These are phyloP conservation scores for Anthonomus grandis DNA, from an alignment of 1,140 invertebrate genomes.

Conservation along the genomic window DNA sequence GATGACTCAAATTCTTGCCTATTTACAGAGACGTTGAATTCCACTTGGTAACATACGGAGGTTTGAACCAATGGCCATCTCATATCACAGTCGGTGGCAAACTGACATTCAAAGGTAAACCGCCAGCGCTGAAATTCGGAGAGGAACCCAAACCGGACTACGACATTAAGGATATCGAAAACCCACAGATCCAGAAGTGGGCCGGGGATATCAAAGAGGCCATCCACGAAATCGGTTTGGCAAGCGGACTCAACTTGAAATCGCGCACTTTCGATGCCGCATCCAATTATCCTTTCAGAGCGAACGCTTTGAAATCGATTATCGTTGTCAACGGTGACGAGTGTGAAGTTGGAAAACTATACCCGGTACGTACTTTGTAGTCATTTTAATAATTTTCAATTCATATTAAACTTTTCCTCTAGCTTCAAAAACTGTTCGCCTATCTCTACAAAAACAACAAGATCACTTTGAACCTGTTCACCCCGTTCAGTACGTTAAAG, in stretches of 20 bases:
- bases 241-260: slow-evolving; percentile 39
- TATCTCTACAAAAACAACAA: slow-evolving; percentile 37
- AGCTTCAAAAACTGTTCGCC: slow-evolving; percentile 52
- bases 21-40: slow-evolving; percentile 55
- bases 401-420: slow-evolving; percentile 19
- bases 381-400: not conserved
- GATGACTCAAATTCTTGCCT: no score
- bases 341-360: slow-evolving; percentile 38
- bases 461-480: slow-evolving; percentile 37
- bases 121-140: slow-evolving; percentile 53
- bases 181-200: slow-evolving; percentile 1
- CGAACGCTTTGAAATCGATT: slow-evolving; percentile 57
- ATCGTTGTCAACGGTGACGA: slow-evolving; percentile 49
- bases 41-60: slow-evolving; percentile 57
- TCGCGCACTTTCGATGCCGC: slow-evolving; percentile 56
- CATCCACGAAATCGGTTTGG: slow-evolving; percentile 31
- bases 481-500: slow-evolving; percentile 34
- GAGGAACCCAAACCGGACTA: slow-evolving; percentile 37
- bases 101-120: slow-evolving; percentile 55
- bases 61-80: slow-evolving; percentile 53
- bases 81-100: slow-evolving; percentile 57
- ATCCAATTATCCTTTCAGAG: slow-evolving; percentile 59
- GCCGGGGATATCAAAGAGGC: slow-evolving; percentile 4
- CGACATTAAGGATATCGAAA: slow-evolving; percentile 5
- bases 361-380: slow-evolving; percentile 24